Conservation (phyloP, 2,113 vertebrate genomes). For the Hippocampus guttulatus region DNA sequence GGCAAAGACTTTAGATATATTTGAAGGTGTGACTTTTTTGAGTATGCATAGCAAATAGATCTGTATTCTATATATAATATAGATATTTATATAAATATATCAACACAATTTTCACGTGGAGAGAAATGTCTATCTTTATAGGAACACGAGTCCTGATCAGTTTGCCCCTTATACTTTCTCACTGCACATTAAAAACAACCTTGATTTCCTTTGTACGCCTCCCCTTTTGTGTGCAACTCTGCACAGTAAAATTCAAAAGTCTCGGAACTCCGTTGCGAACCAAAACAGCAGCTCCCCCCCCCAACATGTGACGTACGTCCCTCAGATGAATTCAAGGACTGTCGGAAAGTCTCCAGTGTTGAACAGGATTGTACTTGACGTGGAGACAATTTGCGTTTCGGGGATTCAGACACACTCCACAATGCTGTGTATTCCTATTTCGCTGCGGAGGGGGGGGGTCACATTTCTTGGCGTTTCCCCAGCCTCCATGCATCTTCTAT, state of each 20-base stretch:
- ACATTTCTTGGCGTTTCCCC: too few relatives aligned
- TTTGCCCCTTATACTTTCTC: conserved; percentile 73
- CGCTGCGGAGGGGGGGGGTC: too few relatives aligned
- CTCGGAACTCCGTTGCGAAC: neutral
- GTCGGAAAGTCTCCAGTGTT: neutral
- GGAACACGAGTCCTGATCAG: conserved; percentile 76
- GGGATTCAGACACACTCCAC: too few relatives aligned
- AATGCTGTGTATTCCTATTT: too few relatives aligned
- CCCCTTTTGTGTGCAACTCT: conserved; percentile 34
- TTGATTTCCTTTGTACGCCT: conserved; percentile 65
- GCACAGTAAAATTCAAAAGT: too few relatives aligned
- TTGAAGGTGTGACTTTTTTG: conserved; percentile 74
- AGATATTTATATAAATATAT: conserved; percentile 80
- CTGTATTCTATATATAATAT: conserved; percentile 80
- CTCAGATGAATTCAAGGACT: neutral
- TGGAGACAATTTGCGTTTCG: too few relatives aligned
- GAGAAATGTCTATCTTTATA: conserved; percentile 79
- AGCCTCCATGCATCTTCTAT: too few relatives aligned
- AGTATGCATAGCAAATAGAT: conserved; percentile 80
- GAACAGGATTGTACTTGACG: too few relatives aligned
- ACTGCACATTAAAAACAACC: conserved; percentile 73
- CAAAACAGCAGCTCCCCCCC: neutral
- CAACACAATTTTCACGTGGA: conserved; percentile 76
- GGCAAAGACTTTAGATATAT: conserved; percentile 77
- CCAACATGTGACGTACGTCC: neutral